Conservation (phyloP, 2,888 invertebrate genomes). For the Cosmia trapezina region DNA sequence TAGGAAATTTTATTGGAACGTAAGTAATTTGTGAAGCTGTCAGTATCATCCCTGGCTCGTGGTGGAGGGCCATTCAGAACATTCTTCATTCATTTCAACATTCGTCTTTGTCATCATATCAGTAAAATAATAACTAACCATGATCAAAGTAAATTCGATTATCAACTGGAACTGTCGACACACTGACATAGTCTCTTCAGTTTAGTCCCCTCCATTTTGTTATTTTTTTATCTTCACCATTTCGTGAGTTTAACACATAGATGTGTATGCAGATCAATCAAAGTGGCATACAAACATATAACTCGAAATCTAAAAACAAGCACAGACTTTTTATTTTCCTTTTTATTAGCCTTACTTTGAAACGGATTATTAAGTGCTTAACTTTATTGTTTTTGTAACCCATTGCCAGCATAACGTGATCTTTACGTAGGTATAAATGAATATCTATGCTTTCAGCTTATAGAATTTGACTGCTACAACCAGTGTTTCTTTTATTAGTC, state of each 20-base stretch:
- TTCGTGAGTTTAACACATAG: background rate
- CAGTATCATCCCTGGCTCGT: background rate
- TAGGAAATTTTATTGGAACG: background rate
- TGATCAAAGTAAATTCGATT: too few relatives aligned
- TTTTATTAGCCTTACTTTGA: background rate
- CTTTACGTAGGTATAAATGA: too few relatives aligned
- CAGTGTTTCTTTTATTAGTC: too few relatives aligned
- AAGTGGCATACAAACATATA: background rate
- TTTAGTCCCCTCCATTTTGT: too few relatives aligned
- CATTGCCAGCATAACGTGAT: background rate
- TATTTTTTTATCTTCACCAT: background rate
- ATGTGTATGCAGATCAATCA: background rate
- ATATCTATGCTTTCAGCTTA: too few relatives aligned
- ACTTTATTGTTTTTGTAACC: conserved; percentile 4
- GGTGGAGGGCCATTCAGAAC: background rate
- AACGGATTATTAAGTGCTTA: background rate
- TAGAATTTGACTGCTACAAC: too few relatives aligned
- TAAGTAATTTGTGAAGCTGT: background rate
- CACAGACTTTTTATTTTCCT: background rate
- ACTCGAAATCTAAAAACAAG: too few relatives aligned
- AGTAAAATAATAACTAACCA: too few relatives aligned
- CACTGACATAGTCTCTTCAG: too few relatives aligned
- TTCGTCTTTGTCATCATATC: background rate
- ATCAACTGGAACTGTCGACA: too few relatives aligned
- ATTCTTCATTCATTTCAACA: too few relatives aligned